Evolutionary conservation across 2,113 vertebrate genomes (phyloP).

Genomic region (Heptranchias perlo): DNA sequence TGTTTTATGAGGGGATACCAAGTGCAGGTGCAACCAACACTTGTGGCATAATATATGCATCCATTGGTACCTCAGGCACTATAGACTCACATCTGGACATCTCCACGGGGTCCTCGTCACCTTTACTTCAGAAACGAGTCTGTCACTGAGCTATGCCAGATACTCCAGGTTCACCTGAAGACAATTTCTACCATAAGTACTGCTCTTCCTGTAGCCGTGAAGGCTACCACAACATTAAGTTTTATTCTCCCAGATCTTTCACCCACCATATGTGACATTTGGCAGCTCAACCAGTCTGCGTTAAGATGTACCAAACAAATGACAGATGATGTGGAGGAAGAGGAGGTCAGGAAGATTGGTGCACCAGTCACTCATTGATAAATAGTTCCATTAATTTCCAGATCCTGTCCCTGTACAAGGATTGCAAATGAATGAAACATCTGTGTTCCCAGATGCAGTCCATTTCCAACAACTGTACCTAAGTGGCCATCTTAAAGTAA

Average conservation of each 20-base stretch:
- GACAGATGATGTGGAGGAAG: background rate
- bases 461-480: background rate
- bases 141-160: background rate
- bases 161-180: background rate
- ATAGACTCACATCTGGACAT: no score
- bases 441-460: background rate
- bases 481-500: background rate
- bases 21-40: no score
- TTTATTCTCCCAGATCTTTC: background rate
- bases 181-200: background rate
- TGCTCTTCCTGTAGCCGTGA: background rate
- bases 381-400: background rate
- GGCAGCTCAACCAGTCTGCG: background rate
- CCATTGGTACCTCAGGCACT: no score
- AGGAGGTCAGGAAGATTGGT: background rate
- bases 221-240: background rate
- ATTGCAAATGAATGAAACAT: background rate
- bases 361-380: no score
- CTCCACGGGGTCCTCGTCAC: no score
- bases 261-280: background rate
- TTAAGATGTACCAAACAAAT: background rate
- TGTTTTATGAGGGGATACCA: no score
- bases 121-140: background rate
- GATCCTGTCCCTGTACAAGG: background rate
- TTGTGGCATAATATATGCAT: no score